Percentiles rank a stretch among this genome's conserved stretches.
Conservation (phyloP, 2,113 vertebrate genomes). For the Pachyramphus minor region DNA sequence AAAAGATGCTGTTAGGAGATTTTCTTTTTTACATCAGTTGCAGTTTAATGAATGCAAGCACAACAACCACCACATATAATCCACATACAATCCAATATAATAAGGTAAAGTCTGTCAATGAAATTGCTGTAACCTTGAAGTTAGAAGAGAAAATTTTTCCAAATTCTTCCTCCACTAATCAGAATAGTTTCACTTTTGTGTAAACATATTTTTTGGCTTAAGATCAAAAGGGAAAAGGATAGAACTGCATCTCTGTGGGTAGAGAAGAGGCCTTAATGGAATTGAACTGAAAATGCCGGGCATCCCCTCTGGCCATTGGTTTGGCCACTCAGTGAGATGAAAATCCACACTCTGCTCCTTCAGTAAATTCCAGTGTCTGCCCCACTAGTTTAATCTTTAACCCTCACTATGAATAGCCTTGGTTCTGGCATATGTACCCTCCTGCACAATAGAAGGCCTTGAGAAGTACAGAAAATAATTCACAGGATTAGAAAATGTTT, state of each 20-base stretch:
- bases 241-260: not conserved
- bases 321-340: not conserved
- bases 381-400: not conserved
- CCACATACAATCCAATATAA: not conserved
- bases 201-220: not conserved
- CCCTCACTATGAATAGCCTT: not conserved
- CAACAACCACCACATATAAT: not conserved
- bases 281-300: not conserved
- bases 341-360: not conserved
- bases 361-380: not conserved
- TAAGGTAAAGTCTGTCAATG: not conserved
- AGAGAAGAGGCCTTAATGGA: not conserved
- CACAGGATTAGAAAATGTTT: not conserved
- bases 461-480: not conserved
- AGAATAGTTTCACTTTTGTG: not conserved
- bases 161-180: not conserved
- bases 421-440: not conserved
- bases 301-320: not conserved
- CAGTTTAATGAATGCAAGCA: not conserved
- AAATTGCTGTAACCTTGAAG: not conserved
- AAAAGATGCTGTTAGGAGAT: not conserved
- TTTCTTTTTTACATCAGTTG: not conserved
- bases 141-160: not conserved
- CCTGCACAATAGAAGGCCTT: not conserved
- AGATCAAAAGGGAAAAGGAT: not conserved